Base-by-base conservation (phyloP, 2,797 vertebrate genomes). In the Morelia viridis region DNA sequence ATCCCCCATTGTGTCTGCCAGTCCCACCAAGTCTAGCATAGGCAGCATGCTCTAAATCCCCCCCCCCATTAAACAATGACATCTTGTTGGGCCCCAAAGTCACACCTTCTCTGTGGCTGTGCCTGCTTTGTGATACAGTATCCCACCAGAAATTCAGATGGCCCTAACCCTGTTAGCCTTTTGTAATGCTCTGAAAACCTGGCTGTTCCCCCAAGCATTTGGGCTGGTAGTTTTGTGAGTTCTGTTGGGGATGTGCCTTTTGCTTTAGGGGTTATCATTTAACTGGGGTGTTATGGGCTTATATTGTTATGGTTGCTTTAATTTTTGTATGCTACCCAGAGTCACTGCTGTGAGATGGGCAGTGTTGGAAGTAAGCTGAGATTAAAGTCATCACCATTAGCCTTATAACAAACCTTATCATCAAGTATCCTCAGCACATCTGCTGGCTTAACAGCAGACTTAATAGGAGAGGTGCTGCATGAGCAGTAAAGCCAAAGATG, bases 401-500 rank as follows among this genome's bases (percentile, higher is more conserved):
- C 4, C 13, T 35, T 50, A 62, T 80, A 83, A 24, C 26, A 64
- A 76, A 87, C 3, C 50, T 50, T 28, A 76, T n/a, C 15, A 15
- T 50, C 9, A 80, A n/a, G 11, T 50, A 41, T 31, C 3, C 15
- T 76, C n/a, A 87, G 58, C 31, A 41, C 10, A 50, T 76, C 35
- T 88, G 65, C 57, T 57, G 46, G n/a, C 46, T 41, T 35, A 62
- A 65, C 35, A 76, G 13, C 28, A 68, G 60, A n/a, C 31, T n/a
- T 56, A 64, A 41, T 62, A 91, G 68, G 19, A 65, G 35, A 64
- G 26, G 15, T 68, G 9, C 15, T 57, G 24, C 93, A 94, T 95
- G 85, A 88, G 65, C 28, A 46, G 0, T 87, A 71, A 89, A 93
- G 92, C 1, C 0, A 93, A 94, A 92, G 9, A 3, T 71, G 8